phyloP scores from a whole-genome alignment of 1,140 invertebrate genomes.

The Amphibalanus amphitrite region DNA sequence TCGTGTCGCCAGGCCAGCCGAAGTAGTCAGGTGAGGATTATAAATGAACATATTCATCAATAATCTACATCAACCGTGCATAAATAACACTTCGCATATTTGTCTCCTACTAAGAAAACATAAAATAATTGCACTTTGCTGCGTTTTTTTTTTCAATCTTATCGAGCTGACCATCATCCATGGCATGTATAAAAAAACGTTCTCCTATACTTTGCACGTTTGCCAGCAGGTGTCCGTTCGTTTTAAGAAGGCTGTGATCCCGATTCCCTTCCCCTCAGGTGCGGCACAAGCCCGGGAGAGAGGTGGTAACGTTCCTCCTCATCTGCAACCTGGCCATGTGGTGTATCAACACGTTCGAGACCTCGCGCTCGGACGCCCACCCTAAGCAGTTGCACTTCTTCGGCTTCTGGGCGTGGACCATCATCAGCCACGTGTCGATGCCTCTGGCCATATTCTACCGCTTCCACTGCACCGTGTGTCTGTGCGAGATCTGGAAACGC shows the following conservation, averaged over 20 bases:
- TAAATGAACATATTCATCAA: no score
- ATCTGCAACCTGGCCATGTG: slow-evolving; percentile 87
- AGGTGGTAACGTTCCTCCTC: slow-evolving; percentile 76
- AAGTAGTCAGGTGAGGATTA: background rate
- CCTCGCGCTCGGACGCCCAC: slow-evolving; percentile 71
- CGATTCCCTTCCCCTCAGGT: slow-evolving; percentile 16
- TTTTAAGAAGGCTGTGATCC: no score
- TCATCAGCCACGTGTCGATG: slow-evolving; percentile 89
- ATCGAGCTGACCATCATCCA: no score
- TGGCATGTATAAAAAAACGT: no score
- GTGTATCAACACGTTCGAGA: slow-evolving; percentile 82
- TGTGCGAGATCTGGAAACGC: slow-evolving; percentile 94
- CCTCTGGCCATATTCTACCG: slow-evolving; percentile 90
- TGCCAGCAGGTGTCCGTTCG: no score
- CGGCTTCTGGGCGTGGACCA: slow-evolving; percentile 89
- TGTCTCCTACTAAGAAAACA: no score
- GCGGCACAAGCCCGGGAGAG: slow-evolving; percentile 55
- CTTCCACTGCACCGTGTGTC: slow-evolving; percentile 87
- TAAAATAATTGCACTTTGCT: no score
- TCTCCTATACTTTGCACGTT: no score
- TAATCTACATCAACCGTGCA: no score
- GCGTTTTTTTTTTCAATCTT: no score
- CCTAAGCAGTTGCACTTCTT: slow-evolving; percentile 81
- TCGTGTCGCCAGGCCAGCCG: slow-evolving; percentile 22
- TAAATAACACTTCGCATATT: no score